Percentiles rank a stretch among this genome's conserved stretches.
Conservation (phyloP, 1,140 invertebrate species). For the Cyphomyrmex costatus region DNA sequence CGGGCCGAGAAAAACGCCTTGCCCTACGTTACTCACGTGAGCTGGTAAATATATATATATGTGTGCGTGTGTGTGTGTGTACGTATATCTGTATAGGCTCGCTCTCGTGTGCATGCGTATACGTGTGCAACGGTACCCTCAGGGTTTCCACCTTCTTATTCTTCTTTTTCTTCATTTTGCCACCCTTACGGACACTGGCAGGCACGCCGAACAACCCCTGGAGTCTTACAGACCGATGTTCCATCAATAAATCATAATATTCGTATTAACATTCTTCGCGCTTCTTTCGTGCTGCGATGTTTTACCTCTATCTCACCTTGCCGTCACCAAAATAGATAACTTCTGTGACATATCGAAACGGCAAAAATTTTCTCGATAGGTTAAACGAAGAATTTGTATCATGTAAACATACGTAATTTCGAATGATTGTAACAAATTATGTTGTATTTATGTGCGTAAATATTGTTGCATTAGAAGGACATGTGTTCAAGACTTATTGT, state of each 20-base stretch:
- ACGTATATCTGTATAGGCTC: slow-evolving; percentile 21
- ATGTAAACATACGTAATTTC: neutral
- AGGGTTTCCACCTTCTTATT: slow-evolving; percentile 75
- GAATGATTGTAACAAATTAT: neutral
- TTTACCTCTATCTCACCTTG: slow-evolving; percentile 51
- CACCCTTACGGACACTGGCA: slow-evolving; percentile 72
- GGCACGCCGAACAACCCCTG: slow-evolving; percentile 62
- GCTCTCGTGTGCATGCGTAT: neutral
- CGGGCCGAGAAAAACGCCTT: slow-evolving; percentile 86
- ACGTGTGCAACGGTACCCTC: slow-evolving; percentile 67
- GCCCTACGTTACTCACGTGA: slow-evolving; percentile 77
- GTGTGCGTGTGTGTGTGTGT: neutral
- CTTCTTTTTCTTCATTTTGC: slow-evolving; percentile 80
- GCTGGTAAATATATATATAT: slow-evolving; percentile 43
- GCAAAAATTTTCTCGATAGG: slow-evolving; percentile 66
- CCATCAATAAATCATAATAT: slow-evolving; percentile 86
- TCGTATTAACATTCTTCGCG: slow-evolving; percentile 86
- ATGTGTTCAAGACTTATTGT: neutral
- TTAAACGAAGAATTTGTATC: slow-evolving; percentile 16
- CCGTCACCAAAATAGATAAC: slow-evolving; percentile 79
- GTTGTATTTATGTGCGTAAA: neutral
- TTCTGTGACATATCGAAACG: slow-evolving; percentile 69
- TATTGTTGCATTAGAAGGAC: neutral
- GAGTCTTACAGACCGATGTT: slow-evolving; percentile 81
- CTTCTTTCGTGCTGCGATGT: slow-evolving; percentile 79